Conservation (phyloP, 2,113 vertebrate species). For the Eurypyga helias region DNA sequence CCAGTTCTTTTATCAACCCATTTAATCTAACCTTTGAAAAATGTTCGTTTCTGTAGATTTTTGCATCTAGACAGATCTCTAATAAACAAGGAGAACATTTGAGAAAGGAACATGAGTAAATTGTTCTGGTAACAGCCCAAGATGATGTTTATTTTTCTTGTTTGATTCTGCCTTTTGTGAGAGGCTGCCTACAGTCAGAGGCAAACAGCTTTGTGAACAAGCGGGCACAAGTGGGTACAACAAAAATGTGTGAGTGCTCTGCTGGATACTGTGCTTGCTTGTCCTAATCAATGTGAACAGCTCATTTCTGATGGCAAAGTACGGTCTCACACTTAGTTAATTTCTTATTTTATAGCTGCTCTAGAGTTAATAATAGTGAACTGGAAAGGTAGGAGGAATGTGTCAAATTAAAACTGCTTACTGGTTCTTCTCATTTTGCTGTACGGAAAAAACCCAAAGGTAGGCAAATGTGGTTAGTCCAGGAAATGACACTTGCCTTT, state of each 20-base stretch:
- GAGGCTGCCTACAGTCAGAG: not conserved
- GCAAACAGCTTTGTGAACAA: not conserved
- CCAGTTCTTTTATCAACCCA: not conserved
- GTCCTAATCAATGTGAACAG: not conserved
- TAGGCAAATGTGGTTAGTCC: not conserved
- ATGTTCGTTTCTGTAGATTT: not conserved
- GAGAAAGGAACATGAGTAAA: not conserved
- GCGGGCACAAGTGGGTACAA: not conserved
- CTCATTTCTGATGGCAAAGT: not conserved
- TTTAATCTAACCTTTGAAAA: not conserved
- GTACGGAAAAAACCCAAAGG: not conserved
- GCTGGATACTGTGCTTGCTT: not conserved
- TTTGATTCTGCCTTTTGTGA: not conserved
- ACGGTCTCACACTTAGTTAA: rapidly evolving
- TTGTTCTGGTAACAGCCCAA: not conserved
- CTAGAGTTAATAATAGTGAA: not conserved
- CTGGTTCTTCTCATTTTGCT: not conserved
- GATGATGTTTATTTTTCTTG: not conserved
- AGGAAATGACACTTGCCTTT: not conserved
- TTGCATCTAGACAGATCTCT: not conserved
- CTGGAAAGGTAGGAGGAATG: not conserved
- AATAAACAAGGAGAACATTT: not conserved
- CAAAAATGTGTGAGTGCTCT: not conserved
- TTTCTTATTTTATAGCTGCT: not conserved
- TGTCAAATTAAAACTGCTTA: not conserved